Evolutionary conservation across 2,888 invertebrate genomes (phyloP), one percentile per base, ranked within the genome.

Genomic region (Empis stercorea): DNA sequence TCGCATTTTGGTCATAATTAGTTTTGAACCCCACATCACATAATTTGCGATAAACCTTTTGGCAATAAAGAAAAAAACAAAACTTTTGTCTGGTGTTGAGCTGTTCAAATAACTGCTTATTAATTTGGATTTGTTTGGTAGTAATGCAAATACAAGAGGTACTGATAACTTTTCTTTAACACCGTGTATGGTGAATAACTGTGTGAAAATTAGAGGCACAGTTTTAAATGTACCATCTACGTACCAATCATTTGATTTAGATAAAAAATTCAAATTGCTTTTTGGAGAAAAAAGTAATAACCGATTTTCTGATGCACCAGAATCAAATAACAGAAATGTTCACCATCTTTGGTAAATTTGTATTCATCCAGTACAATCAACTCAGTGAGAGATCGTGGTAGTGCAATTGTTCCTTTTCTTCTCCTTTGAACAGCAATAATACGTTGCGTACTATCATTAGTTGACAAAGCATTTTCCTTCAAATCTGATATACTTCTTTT

Each of bases 101-200:
- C 13, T 20, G 43, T 13, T 43, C 43, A 43, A 43, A 43, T 34
- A 43, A 34, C 7, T 34, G 11, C 20, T 34, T 10, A 43, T 43
- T 34, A 17, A 27, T 45, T 48, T 46, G 32, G 44, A 39, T 46
- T 49, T 53, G 43, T 48, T 48, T 43, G 52, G 46, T 20, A 50
- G 47, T n/a, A 55, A 44, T 10, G 51, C 51, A 45, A 51, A 52
- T 16, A 54, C 41, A 30, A 53, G 43, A 16, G 52, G 55, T 27
- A 55, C 27, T 7, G 49, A 38, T 36, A 42, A 41, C 13, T 48
- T 47, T 6, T 48, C 34, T 17, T 49, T 27, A 30, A 50, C 38
- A 30, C 50, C 52, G 43, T 57, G 55, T 17, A 57, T 50, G 14
- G 51, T 55, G 15, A 52, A 51, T 10, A 55, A 39, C 46, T 55